phyloP scores from a whole-genome alignment of 2,797 vertebrate genomes.

The Catostomus latipinnis region DNA sequence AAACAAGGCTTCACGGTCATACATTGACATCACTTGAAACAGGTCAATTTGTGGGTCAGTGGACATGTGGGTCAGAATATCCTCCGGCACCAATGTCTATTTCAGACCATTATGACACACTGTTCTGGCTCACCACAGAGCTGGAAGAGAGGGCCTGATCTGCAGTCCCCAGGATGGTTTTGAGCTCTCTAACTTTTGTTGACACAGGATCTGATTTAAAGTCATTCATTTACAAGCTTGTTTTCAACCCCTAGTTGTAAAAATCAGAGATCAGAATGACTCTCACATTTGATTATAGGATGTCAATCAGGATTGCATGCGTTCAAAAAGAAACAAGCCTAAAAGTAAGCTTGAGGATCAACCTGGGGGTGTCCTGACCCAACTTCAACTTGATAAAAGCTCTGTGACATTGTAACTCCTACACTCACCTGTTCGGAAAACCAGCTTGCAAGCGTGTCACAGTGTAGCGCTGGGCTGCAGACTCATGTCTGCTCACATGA shows the following conservation, averaged over 20 bases:
- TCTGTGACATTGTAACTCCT: conserved; percentile 56
- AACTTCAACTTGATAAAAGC: neutral
- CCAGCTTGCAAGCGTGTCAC: conserved; percentile 85
- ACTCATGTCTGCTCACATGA: conserved; percentile 76
- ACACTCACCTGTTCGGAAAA: conserved; percentile 85
- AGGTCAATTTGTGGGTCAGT: conserved; percentile 71
- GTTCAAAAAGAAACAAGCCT: conserved; percentile 42
- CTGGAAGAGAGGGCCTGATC: conserved; percentile 19
- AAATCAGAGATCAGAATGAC: conserved; percentile 26
- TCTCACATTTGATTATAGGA: conserved; percentile 6
- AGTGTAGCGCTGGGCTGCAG: conserved; percentile 84
- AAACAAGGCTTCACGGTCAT: too few species aligned
- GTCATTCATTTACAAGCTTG: neutral
- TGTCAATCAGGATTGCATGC: conserved; percentile 51
- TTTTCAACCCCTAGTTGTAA: conserved; percentile 12
- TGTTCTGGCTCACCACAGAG: conserved; percentile 21
- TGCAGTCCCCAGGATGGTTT: conserved; percentile 60
- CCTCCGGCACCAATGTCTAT: conserved; percentile 66
- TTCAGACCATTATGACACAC: conserved; percentile 56
- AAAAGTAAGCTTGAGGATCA: conserved; percentile 11
- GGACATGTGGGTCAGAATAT: conserved; percentile 74
- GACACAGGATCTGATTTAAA: conserved; percentile 38
- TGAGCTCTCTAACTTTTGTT: conserved; percentile 39
- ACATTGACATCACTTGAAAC: too few species aligned
- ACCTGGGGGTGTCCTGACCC: neutral